Evolutionary conservation across 2,888 invertebrate species (phyloP), one percentile per base, ranked within the genome.

Genomic region (Theodoxus fluviatilis): DNA sequence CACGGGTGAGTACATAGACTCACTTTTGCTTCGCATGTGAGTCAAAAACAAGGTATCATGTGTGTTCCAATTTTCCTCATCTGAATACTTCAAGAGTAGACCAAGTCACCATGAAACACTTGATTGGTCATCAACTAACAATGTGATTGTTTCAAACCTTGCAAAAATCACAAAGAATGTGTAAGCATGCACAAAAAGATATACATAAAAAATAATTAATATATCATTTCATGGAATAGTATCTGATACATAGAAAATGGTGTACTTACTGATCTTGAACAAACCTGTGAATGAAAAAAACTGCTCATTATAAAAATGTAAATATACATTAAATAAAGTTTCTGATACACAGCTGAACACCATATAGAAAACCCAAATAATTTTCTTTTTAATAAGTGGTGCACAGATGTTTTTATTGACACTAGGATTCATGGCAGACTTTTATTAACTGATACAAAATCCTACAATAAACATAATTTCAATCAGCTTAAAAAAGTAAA

Each of bases 221-320:
- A 49, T 49, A 49, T 2, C 49, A 7, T 49, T 49, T 49, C 25
- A 49, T 7, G n/a, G 25, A 49, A 49, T 25, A 49, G 25, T 25
- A 2, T 49, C 9, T 2, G 25, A n/a, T n/a, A n/a, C n/a, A 35
- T 15, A 35, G 7, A 49, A 67, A 43, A 57, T 68, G 66, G 66
- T 28, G 22, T 70, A 82, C 84, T 82, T 75, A 85, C 84, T 71
- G 71, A 65, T 82, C 72, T 68, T 85, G 84, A 37, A 84, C 78
- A 86, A 90, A 90, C 79, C 79, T 80, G 80, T 76, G 71, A 71
- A 71, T 31, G 33, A 33, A 52, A 49, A 18, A 57, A 57, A 57
- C 6, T n/a, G 52, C 25, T 22, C 37, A 22, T 40, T 65, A 33
- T 22, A 40, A 9, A 22, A n/a, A 22, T 22, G 31, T 22, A 40